Evolutionary conservation across 2,113 vertebrate species (phyloP).

Genomic region (Ellobius talpinus): DNA sequence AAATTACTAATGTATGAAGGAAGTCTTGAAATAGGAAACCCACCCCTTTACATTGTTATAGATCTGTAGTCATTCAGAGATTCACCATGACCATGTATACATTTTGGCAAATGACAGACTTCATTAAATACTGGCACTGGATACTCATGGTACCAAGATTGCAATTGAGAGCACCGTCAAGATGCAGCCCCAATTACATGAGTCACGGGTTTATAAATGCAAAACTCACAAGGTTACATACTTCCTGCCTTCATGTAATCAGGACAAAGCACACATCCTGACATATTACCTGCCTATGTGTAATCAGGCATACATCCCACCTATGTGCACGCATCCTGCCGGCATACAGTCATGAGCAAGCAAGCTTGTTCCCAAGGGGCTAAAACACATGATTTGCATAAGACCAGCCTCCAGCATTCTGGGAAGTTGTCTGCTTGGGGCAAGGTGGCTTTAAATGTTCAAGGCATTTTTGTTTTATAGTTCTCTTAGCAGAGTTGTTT

Average conservation of each 20-base stretch:
- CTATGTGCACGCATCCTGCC: not conserved
- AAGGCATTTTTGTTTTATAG: not conserved
- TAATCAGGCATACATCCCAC: not conserved
- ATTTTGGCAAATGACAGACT: not conserved
- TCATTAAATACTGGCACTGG: not conserved
- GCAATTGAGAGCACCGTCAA: not conserved
- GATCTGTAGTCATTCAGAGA: not conserved
- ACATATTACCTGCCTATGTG: not conserved
- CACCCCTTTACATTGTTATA: too few relatives aligned
- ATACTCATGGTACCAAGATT: not conserved
- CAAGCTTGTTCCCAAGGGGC: not conserved
- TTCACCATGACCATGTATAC: not conserved
- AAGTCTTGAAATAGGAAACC: conserved; percentile 50
- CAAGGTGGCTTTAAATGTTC: not conserved
- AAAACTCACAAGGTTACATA: not conserved
- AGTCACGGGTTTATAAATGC: not conserved
- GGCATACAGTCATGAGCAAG: not conserved
- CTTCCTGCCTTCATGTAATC: not conserved
- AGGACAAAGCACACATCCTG: not conserved
- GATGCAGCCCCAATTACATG: not conserved
- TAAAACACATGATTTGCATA: not conserved
- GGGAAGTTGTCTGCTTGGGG: not conserved
- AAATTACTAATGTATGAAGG: conserved; percentile 41
- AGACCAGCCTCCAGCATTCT: not conserved
- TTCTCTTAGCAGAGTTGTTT: not conserved